Evolutionary conservation across 2,113 vertebrate species (phyloP).

Genomic region (Oenanthe melanoleuca): DNA sequence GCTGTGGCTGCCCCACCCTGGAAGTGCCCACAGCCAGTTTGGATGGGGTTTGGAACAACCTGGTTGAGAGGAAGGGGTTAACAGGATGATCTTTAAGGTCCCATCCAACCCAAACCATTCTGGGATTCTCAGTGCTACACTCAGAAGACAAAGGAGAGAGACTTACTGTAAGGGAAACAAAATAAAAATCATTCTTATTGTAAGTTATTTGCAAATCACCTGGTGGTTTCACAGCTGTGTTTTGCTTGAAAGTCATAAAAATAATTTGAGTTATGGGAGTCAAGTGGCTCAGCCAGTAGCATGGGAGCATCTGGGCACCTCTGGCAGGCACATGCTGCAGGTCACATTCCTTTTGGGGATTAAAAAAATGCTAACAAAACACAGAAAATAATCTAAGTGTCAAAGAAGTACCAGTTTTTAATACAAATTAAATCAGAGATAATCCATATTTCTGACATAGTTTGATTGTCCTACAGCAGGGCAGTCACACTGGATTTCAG

Average conservation of each 20-base stretch:
- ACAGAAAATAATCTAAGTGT: not conserved
- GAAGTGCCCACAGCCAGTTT: not conserved
- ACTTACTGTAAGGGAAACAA: rapidly evolving
- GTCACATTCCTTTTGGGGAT: not conserved
- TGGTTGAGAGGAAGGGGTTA: not conserved
- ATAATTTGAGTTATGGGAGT: not conserved
- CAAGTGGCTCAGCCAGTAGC: not conserved
- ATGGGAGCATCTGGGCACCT: not conserved
- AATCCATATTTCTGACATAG: not conserved
- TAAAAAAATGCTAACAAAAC: not conserved
- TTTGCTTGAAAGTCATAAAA: not conserved
- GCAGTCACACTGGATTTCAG: not conserved
- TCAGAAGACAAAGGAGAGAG: not conserved
- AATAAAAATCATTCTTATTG: not conserved
- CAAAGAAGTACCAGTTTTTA: not conserved
- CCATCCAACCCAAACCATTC: not conserved
- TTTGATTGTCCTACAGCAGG: too few relatives aligned
- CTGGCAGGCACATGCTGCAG: not conserved
- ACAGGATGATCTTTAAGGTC: not conserved
- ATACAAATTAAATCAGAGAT: not conserved
- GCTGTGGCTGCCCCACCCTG: not conserved
- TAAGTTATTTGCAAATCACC: not conserved
- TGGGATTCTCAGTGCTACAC: not conserved
- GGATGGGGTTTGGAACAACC: not conserved
- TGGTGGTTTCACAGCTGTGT: not conserved